Percentiles rank a stretch among this genome's conserved stretches.
Conservation (phyloP, 2,888 invertebrate species). For the Trichogramma evanescens region DNA sequence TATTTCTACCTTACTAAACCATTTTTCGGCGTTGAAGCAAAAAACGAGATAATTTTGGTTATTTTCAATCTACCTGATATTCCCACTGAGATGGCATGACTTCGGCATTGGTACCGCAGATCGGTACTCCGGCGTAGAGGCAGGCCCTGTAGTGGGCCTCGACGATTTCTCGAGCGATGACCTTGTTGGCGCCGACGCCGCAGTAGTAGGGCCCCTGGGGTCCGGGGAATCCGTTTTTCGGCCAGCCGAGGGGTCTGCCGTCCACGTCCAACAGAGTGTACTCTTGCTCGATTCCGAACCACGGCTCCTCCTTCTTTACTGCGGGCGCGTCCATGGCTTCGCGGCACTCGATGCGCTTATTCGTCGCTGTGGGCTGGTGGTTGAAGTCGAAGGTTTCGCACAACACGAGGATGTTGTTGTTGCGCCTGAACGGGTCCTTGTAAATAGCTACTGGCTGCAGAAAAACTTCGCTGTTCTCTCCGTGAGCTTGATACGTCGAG, state of each 20-base stretch:
- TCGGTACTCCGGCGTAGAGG: constrained; percentile 87
- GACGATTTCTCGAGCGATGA: constrained; percentile 88
- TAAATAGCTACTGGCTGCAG: constrained; percentile 88
- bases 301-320: constrained; percentile 67
- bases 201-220: constrained; percentile 98
- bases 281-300: constrained; percentile 93
- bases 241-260: constrained; percentile 85
- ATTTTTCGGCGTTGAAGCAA: too few relatives aligned
- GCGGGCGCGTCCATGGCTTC: constrained; percentile 63
- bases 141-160: constrained; percentile 95
- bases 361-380: constrained; percentile 73
- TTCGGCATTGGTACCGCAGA: constrained; percentile 93
- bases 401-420: constrained; percentile 83
- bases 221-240: constrained; percentile 85
- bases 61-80: constrained; percentile 30
- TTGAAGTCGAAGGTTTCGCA: constrained; percentile 85
- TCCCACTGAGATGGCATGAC: constrained; percentile 88
- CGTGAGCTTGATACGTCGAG: constrained; percentile 84
- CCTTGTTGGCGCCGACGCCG: constrained; percentile 89
- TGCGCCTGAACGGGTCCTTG: constrained; percentile 86
- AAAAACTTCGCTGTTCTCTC: constrained; percentile 84
- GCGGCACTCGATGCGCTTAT: constrained; percentile 66
- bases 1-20: too few relatives aligned
- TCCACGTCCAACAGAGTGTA: constrained; percentile 84
- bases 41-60: too few relatives aligned